Percentiles rank a stretch among this genome's conserved stretches.
phyloP scores from a whole-genome alignment of 2,113 vertebrate species.

The Scophthalmus maximus region DNA sequence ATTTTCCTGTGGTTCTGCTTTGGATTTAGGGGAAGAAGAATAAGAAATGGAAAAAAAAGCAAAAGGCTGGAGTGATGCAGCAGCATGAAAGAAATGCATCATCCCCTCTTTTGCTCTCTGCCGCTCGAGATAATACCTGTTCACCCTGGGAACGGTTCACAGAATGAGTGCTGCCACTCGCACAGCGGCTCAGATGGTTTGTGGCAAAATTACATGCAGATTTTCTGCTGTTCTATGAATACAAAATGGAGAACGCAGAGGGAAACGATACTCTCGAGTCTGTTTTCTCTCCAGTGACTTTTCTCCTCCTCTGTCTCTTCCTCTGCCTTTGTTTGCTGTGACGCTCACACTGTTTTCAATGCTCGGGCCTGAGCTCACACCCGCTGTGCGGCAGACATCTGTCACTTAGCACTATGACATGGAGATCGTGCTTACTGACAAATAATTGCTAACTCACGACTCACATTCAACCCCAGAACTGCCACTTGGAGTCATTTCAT shows the following conservation, averaged over 20 bases:
- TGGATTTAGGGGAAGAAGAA: no score
- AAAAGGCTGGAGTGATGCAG: slow-evolving; percentile 37
- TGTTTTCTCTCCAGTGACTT: slow-evolving; percentile 15
- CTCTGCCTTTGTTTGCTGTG: background rate
- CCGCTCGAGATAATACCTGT: slow-evolving; percentile 66
- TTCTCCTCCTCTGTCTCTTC: background rate
- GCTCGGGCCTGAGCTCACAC: slow-evolving; percentile 17
- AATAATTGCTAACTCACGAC: slow-evolving; percentile 41
- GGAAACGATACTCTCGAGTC: slow-evolving; percentile 12
- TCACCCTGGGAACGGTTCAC: slow-evolving; percentile 54
- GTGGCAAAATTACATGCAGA: slow-evolving; percentile 56
- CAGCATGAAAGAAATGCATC: slow-evolving; percentile 43
- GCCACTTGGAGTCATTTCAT: slow-evolving; percentile 14
- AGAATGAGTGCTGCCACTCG: slow-evolving; percentile 34
- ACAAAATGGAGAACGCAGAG: slow-evolving; percentile 34
- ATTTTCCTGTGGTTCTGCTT: slow-evolving; percentile 33
- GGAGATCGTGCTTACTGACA: slow-evolving; percentile 12
- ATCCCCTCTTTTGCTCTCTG: slow-evolving; percentile 41
- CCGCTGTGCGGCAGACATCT: slow-evolving; percentile 35
- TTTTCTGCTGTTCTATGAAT: slow-evolving; percentile 53
- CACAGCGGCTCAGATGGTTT: slow-evolving; percentile 6
- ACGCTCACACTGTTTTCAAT: slow-evolving; percentile 9
- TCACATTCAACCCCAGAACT: slow-evolving; percentile 4
- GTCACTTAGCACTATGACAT: slow-evolving; percentile 40
- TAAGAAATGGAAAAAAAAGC: slow-evolving; percentile 44